phyloP scores from a whole-genome alignment of 2,888 invertebrate genomes.

The Thumatha senex region DNA sequence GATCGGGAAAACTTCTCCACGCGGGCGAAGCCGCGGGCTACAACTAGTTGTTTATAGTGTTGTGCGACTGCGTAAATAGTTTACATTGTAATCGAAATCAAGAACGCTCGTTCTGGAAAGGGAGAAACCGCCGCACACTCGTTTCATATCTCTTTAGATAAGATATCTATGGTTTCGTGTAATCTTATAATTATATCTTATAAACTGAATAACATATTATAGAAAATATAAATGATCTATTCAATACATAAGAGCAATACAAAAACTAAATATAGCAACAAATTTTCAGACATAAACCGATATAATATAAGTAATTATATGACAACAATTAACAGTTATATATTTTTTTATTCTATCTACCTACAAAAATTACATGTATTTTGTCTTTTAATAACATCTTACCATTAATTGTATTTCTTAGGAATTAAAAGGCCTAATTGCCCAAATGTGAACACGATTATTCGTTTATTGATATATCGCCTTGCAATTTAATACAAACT shows the following conservation, averaged over 20 bases:
- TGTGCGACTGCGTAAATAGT: too few species aligned
- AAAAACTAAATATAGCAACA: slow-evolving; percentile 1
- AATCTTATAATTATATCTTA: too few species aligned
- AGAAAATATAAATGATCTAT: neutral
- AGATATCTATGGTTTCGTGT: too few species aligned
- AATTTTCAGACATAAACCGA: neutral
- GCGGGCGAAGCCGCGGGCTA: too few species aligned
- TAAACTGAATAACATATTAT: slow-evolving; percentile 2
- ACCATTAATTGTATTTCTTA: slow-evolving; percentile 6
- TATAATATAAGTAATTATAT: neutral
- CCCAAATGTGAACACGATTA: slow-evolving; percentile 1
- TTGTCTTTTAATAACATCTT: slow-evolving; percentile 15
- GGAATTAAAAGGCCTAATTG: neutral
- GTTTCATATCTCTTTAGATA: too few species aligned
- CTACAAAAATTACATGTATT: slow-evolving; percentile 16
- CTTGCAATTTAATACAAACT: neutral
- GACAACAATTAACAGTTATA: neutral
- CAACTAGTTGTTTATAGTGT: too few species aligned
- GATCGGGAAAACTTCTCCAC: too few species aligned
- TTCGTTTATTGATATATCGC: neutral
- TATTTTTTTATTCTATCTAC: slow-evolving; percentile 1
- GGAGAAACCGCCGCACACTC: too few species aligned
- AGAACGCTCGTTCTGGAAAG: too few species aligned
- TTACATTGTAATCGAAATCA: too few species aligned
- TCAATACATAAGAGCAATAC: neutral